A percentile compares a stretch with the other conserved stretches of the same genome.
phyloP scores from a whole-genome alignment of 1,140 invertebrate genomes.

The Helicoverpa zea region DNA sequence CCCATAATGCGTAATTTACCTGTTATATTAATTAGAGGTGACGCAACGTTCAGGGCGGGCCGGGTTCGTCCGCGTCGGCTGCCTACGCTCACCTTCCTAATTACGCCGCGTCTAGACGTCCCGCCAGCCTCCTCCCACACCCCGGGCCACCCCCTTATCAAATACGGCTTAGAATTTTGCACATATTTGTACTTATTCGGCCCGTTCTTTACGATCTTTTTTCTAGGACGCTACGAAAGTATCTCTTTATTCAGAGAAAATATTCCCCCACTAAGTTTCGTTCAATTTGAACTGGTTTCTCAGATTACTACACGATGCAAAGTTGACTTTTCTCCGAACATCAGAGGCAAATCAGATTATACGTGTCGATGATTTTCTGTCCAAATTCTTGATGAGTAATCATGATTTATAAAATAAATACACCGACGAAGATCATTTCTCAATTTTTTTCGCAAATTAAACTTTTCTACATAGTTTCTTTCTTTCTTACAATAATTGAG shows the following conservation, averaged over 20 bases:
- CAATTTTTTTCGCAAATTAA: no score
- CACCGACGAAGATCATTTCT: no score
- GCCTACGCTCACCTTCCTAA: slow-evolving; percentile 84
- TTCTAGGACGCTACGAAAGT: slow-evolving; percentile 4
- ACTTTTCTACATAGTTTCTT: no score
- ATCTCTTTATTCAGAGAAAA: not conserved
- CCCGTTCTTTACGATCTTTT: slow-evolving; percentile 3
- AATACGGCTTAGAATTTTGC: slow-evolving; percentile 65
- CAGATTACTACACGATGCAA: not conserved
- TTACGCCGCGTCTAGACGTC: slow-evolving; percentile 84
- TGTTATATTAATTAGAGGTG: slow-evolving; percentile 75
- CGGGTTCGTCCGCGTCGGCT: slow-evolving; percentile 58
- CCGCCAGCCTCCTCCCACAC: slow-evolving; percentile 67
- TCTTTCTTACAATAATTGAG: no score
- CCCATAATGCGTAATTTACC: slow-evolving; percentile 29
- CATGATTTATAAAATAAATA: no score
- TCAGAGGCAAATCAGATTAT: no score
- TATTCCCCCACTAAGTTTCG: not conserved
- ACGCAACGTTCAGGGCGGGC: slow-evolving; percentile 63
- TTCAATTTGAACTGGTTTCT: not conserved
- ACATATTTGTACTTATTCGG: slow-evolving; percentile 43
- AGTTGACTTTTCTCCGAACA: no score
- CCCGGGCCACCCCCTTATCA: slow-evolving; percentile 72
- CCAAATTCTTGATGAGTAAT: no score
- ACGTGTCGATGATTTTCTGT: no score